These are phyloP conservation scores for Fragum fragum DNA, from an alignment of 2,888 invertebrate genomes.

Conservation along the genomic window DNA sequence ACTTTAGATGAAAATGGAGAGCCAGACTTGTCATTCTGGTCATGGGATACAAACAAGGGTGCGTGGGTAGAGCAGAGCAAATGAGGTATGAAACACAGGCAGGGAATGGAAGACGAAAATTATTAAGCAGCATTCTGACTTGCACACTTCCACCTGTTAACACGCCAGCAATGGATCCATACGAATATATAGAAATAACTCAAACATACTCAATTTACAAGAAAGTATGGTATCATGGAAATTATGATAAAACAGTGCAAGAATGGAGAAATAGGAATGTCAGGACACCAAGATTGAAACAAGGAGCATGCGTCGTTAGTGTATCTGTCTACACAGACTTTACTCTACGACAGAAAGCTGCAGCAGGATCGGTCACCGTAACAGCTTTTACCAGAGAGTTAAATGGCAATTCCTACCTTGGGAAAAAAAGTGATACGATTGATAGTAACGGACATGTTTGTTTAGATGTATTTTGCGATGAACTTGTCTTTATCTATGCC, in stretches of 20 bases:
- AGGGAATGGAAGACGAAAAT: neutral
- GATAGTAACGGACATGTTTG: conserved; percentile 20
- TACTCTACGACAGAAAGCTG: neutral
- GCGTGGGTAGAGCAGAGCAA: conserved; percentile 32
- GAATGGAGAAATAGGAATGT: conserved; percentile 1
- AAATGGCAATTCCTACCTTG: neutral
- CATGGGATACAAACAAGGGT: conserved; percentile 44
- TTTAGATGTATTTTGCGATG: conserved; percentile 28
- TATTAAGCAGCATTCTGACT: conserved; percentile 4
- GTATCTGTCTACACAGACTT: conserved; percentile 37
- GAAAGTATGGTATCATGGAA: neutral
- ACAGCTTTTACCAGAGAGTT: conserved; percentile 15
- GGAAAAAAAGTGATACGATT: conserved; percentile 11
- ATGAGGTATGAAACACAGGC: neutral
- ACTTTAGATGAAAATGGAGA: conserved; percentile 34
- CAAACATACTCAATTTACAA: neutral
- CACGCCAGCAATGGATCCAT: conserved; percentile 2
- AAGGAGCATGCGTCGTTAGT: conserved; percentile 37
- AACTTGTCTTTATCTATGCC: conserved; percentile 23
- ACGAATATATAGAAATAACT: neutral
- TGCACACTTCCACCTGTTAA: neutral
- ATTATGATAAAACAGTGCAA: conserved; percentile 10
- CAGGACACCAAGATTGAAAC: neutral
- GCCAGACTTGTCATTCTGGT: conserved; percentile 34
- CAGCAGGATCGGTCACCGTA: conserved; percentile 1